A percentile compares a stretch with the other conserved stretches of the same genome.
These are phyloP conservation scores for Atethmia centrago DNA, from an alignment of 2,888 invertebrate genomes.

Conservation along the genomic window DNA sequence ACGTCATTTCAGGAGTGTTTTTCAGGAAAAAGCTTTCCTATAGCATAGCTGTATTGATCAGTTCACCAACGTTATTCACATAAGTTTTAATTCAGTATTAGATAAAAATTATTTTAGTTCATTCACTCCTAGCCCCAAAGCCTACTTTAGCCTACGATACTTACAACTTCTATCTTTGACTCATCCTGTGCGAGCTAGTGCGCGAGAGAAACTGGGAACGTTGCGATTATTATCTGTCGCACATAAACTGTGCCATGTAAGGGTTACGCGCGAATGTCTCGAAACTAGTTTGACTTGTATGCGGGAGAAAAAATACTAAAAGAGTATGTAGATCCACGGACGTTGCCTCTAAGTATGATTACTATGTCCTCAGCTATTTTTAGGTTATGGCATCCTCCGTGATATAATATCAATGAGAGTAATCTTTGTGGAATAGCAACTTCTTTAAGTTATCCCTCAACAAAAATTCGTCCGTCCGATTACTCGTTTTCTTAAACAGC, in stretches of 20 bases:
- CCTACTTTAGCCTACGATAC: not conserved
- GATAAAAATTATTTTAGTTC: not conserved
- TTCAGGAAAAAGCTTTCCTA: too few relatives aligned
- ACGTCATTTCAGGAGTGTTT: not conserved
- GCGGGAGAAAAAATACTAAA: constrained; percentile 50
- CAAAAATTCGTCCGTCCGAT: too few relatives aligned
- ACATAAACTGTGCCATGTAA: constrained; percentile 63
- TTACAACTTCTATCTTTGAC: not conserved
- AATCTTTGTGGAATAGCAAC: not conserved
- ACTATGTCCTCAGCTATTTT: constrained; percentile 48
- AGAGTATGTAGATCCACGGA: constrained; percentile 46
- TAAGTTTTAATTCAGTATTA: not conserved
- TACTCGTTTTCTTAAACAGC: too few relatives aligned
- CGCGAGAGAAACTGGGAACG: constrained; percentile 51
- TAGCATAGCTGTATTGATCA: not conserved
- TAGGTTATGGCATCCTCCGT: constrained; percentile 27
- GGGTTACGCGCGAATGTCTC: constrained; percentile 59
- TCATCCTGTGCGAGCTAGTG: not conserved
- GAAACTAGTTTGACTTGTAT: constrained; percentile 69
- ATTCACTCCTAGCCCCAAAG: not conserved
- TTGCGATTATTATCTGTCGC: constrained; percentile 56
- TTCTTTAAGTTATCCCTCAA: too few relatives aligned
- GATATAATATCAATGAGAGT: constrained; percentile 20
- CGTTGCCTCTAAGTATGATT: constrained; percentile 38
- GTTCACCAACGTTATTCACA: not conserved